A percentile compares a stretch with the other conserved stretches of the same genome.
Conservation (phyloP, 2,113 vertebrate species). For the Odobenus rosmarus region DNA sequence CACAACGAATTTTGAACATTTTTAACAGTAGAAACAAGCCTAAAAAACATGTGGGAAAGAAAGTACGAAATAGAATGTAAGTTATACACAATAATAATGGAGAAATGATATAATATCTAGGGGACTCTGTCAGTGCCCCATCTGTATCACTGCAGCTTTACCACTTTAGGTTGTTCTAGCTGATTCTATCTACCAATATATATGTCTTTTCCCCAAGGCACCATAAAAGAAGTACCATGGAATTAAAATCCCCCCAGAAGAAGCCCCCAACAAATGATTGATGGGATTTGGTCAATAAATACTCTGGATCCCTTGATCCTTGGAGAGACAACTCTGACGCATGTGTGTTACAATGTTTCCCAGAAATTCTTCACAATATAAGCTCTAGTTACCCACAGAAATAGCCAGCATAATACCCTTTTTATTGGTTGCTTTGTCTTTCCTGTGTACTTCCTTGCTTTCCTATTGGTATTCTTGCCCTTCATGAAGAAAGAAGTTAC, state of each 20-base stretch:
- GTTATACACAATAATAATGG: background rate
- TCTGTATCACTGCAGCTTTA: background rate
- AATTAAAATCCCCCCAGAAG: slow-evolving; percentile 31
- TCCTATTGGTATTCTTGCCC: background rate
- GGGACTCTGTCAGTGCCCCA: background rate
- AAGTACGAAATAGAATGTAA: background rate
- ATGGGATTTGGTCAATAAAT: slow-evolving; percentile 49
- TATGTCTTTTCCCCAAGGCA: background rate
- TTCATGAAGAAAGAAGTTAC: slow-evolving; percentile 50
- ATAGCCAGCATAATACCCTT: slow-evolving; percentile 9
- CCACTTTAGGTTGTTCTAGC: slow-evolving; percentile 18
- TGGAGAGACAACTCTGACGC: background rate
- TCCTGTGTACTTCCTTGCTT: background rate
- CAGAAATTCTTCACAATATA: slow-evolving; percentile 49
- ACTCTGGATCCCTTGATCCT: slow-evolving; percentile 32
- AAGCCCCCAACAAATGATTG: slow-evolving; percentile 46
- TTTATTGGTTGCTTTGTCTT: slow-evolving; percentile 52
- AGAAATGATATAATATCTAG: background rate
- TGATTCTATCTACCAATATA: slow-evolving; percentile 1
- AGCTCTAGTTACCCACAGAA: slow-evolving; percentile 46
- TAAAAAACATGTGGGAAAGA: background rate
- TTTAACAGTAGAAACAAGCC: slow-evolving; percentile 17
- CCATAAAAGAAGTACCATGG: slow-evolving; percentile 18
- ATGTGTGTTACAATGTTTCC: slow-evolving; percentile 19
- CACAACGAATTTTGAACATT: background rate